Evolutionary conservation across 2,113 vertebrate species (phyloP), one percentile per base, ranked within the genome.

Genomic region (Corythoichthys intestinalis): DNA sequence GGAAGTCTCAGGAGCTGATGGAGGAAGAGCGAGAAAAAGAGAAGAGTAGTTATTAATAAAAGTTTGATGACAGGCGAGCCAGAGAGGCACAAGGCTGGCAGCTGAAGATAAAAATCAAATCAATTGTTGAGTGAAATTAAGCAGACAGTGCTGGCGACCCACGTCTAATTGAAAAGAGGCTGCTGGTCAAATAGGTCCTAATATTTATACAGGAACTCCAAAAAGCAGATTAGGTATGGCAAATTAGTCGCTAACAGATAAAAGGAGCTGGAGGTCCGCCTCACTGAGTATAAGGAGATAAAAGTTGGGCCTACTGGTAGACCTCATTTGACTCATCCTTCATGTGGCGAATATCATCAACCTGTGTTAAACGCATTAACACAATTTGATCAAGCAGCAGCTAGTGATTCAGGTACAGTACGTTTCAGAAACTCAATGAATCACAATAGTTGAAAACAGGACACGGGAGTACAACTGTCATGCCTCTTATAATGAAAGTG

Each of bases 101-200:
- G 67, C 39, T 2, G 20, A 10, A 72, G 70, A 81, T 59, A 74
- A 71, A 73, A 52, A 83, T 69, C 67, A 66, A 82, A 82, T 75
- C 70, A 58, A 76, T 66, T 56, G 8, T 59, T 56, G 52, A 72
- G 17, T 50, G 52, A 63, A 76, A 82, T 80, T 63, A 78, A 64
- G 28, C 47, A 75, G 72, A 68, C 66, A 50, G 61, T 11, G 49
- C 44, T 14, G 72, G 56, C 62, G 54, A 6, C 41, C 58, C 74
- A 38, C 67, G 50, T 20, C 49, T 76, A 70, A 71, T 76, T 75
- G 65, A 72, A 71, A 72, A 74, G 48, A 35, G n/a, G 9, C 65
- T 13, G 44, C 72, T 73, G 61, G 46, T 69, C 68, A 70, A 69
- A 78, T 52, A 20, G 14, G 61, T 20, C 12, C 15, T 52, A 14